Conservation (phyloP, 1,140 invertebrate genomes). For the Saccostrea glomerata region DNA sequence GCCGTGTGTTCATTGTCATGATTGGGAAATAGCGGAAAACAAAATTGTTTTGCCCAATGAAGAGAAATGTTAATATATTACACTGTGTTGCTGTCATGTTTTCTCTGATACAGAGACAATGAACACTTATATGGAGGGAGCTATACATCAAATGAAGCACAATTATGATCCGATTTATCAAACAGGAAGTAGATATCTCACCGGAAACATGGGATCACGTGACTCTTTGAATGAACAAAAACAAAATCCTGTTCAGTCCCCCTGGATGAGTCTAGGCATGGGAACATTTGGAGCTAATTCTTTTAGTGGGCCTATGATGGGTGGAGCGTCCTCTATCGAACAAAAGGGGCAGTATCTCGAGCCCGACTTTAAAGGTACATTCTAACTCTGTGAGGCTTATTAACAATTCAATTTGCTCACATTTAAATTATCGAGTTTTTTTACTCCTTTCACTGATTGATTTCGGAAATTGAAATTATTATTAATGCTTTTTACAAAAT, state of each 20-base stretch:
- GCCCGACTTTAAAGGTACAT: constrained; percentile 27
- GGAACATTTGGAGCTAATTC: background rate
- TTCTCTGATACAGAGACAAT: background rate
- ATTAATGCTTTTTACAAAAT: too few species aligned
- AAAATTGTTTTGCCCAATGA: too few species aligned
- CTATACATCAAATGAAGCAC: constrained; percentile 22
- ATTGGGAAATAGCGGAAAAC: too few species aligned
- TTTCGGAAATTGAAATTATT: too few species aligned
- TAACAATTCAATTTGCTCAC: too few species aligned
- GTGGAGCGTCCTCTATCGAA: background rate
- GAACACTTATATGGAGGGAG: constrained; percentile 19
- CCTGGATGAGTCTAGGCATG: background rate
- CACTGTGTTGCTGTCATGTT: background rate
- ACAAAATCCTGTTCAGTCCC: background rate
- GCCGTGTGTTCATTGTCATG: too few species aligned
- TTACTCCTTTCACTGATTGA: too few species aligned
- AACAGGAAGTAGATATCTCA: constrained; percentile 25
- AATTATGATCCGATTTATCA: constrained; percentile 34
- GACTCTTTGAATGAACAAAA: background rate
- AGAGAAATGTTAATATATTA: too few species aligned
- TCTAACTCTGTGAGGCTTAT: too few species aligned
- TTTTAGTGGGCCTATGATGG: background rate
- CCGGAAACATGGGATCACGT: background rate
- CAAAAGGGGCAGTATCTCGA: constrained; percentile 22
- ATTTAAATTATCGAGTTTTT: background rate